Conservation (phyloP, 1,140 invertebrate genomes). For the Octopus sinensis region DNA sequence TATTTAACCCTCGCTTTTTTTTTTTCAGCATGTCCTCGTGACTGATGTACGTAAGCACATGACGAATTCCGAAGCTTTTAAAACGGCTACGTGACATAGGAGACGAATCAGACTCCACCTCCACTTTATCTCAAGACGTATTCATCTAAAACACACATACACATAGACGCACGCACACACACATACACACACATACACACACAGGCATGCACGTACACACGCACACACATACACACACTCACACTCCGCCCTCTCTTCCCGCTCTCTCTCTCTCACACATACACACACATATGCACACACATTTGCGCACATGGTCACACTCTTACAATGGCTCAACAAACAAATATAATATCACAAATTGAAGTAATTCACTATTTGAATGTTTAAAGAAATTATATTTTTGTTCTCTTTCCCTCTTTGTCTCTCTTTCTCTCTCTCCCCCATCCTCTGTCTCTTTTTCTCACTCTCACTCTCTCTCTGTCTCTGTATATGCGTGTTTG, state of each 20-base stretch:
- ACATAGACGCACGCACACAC: not conserved
- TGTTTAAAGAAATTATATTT: not conserved
- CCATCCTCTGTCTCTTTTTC: not conserved
- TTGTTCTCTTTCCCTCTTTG: not conserved
- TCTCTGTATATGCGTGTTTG: slow-evolving; percentile 8
- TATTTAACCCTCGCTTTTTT: not conserved
- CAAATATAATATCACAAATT: slow-evolving; percentile 24
- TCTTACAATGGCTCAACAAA: slow-evolving; percentile 23
- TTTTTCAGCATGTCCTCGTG: not conserved
- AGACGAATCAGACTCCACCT: not conserved
- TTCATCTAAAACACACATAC: too few relatives aligned
- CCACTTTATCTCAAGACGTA: too few relatives aligned
- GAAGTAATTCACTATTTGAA: not conserved
- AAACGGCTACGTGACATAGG: slow-evolving; percentile 20
- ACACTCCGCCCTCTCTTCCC: slow-evolving; percentile 28
- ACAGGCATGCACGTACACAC: slow-evolving; percentile 33
- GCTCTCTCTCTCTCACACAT: slow-evolving; percentile 17
- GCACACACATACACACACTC: slow-evolving; percentile 35
- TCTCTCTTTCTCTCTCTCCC: not conserved
- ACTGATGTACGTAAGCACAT: slow-evolving; percentile 28
- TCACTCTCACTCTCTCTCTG: not conserved
- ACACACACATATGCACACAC: slow-evolving; percentile 29
- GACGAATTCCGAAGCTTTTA: slow-evolving; percentile 23
- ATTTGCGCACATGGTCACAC: slow-evolving; percentile 24
- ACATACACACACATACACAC: slow-evolving; percentile 27